Conservation (phyloP, 1,140 invertebrate species). For the Camponotus pennsylvanicus region DNA sequence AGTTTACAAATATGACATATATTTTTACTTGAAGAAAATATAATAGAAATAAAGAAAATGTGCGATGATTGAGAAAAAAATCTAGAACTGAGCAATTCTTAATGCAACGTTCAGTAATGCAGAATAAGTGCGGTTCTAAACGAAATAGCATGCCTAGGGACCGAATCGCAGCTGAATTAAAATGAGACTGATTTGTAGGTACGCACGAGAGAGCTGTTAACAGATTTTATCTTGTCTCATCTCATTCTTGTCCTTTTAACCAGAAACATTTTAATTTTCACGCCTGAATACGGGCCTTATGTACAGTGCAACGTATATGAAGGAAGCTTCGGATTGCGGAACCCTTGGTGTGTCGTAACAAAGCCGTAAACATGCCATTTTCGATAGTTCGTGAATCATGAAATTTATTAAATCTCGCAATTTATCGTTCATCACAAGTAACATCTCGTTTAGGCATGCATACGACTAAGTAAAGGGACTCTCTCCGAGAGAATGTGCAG, state of each 20-base stretch:
- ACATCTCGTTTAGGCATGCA: conserved; percentile 58
- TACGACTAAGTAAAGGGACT: conserved; percentile 32
- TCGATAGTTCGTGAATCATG: not conserved
- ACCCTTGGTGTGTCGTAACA: conserved; percentile 15
- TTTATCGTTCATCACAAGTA: conserved; percentile 24
- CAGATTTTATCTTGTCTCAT: conserved; percentile 63
- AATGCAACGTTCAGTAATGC: conserved; percentile 63
- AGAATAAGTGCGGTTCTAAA: conserved; percentile 64
- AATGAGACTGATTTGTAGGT: conserved; percentile 79
- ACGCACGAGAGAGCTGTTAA: conserved; percentile 69
- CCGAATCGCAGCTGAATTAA: conserved; percentile 76
- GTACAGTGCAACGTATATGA: conserved; percentile 45
- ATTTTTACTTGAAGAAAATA: conserved; percentile 1
- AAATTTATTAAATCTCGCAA: not conserved
- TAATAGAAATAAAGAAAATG: conserved; percentile 29
- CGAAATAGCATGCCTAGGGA: conserved; percentile 70
- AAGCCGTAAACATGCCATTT: conserved; percentile 59
- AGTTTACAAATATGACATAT: conserved; percentile 33
- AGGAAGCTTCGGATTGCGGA: conserved; percentile 28
- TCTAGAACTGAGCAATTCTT: conserved; percentile 43
- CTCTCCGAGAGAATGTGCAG: conserved; percentile 5
- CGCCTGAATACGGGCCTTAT: conserved; percentile 78
- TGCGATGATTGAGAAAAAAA: conserved; percentile 28
- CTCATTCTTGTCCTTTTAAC: conserved; percentile 73
- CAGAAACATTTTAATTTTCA: conserved; percentile 80